These are phyloP conservation scores for Dicycla oo DNA, from an alignment of 2,888 invertebrate species.

Conservation along the genomic window DNA sequence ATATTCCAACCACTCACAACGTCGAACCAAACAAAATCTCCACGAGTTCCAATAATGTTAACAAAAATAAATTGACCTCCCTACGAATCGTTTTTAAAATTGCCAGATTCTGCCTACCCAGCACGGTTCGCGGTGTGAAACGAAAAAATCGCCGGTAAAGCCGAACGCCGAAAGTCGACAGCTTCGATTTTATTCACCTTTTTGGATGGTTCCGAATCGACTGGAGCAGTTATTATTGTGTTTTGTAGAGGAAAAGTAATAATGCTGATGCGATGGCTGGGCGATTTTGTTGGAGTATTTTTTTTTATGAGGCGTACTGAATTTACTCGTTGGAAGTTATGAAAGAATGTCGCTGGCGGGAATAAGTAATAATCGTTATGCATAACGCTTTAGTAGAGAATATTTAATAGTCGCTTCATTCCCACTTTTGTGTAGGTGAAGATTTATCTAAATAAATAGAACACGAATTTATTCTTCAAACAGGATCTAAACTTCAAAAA, in stretches of 20 bases:
- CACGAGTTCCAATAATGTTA: conserved; percentile 63
- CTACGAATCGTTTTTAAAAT: conserved; percentile 74
- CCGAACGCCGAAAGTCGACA: conserved; percentile 81
- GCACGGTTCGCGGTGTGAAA: conserved; percentile 67
- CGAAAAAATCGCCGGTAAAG: conserved; percentile 72
- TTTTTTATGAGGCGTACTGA: neutral
- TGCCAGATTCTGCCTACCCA: conserved; percentile 73
- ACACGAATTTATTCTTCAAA: neutral
- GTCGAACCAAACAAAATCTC: conserved; percentile 61
- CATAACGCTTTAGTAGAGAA: neutral
- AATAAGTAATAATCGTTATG: neutral
- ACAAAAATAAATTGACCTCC: conserved; percentile 71
- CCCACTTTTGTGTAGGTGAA: too few relatives aligned
- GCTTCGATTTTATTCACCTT: conserved; percentile 67
- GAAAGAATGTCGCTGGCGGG: conserved; percentile 23
- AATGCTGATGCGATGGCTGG: conserved; percentile 59
- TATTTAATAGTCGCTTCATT: neutral
- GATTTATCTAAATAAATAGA: neutral
- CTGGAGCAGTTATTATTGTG: conserved; percentile 65
- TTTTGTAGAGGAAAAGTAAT: conserved; percentile 67
- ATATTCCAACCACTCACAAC: conserved; percentile 48
- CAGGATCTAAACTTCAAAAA: neutral
- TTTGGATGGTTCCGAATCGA: conserved; percentile 60
- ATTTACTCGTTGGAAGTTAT: conserved; percentile 17
- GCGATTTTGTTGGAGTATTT: conserved; percentile 37